Base-by-base conservation (phyloP, 2,797 vertebrate genomes). In the Hirundo rustica region DNA sequence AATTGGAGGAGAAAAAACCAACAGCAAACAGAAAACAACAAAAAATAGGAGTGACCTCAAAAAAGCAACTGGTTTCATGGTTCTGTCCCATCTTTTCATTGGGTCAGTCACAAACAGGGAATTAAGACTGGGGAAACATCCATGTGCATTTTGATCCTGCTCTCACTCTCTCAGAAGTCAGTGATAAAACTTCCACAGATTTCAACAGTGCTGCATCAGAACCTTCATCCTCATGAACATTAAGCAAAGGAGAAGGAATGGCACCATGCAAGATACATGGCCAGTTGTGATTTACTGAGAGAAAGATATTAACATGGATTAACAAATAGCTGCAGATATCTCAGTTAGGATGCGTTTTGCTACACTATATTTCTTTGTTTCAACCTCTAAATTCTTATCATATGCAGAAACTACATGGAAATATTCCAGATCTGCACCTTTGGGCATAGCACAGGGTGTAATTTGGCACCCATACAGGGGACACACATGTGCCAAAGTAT, bases 401-500 rank as follows among this genome's bases (percentile, higher is more conserved):
- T 16, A 14, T 7, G 3, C 57, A 89, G 40, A 70, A 91, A 54
- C 32, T 42, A 19, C 44, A 18, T 7, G 2, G 42, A 30, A 13
- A 18, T 86, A n/a, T 75, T 83, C 27, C 4, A 14, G 25, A 42
- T 36, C 44, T 76, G 11, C 5, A 26, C 8, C 7, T 62, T 47
- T 72, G 30, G n/a, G n/a, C 9, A 27, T 75, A 57, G 58, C 12
- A 16, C 4, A 15, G 11, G 6, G 20, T 44, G 42, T 10, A 54
- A 58, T 21, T 45, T n/a, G 61, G 48, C 5, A 16, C 8, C 45
- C 26, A 38, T 29, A 29, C 13, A 7, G 14, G 9, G 1, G 0
- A 5, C 4, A 48, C 9, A 62, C 5, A 4, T 3, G 1, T 0
- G 17, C 7, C 5, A 0, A 78, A n/a, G 17, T 50, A 7, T 55